These are phyloP conservation scores for Thaumatotibia leucotreta DNA, from an alignment of 1,140 invertebrate species.

Conservation along the genomic window DNA sequence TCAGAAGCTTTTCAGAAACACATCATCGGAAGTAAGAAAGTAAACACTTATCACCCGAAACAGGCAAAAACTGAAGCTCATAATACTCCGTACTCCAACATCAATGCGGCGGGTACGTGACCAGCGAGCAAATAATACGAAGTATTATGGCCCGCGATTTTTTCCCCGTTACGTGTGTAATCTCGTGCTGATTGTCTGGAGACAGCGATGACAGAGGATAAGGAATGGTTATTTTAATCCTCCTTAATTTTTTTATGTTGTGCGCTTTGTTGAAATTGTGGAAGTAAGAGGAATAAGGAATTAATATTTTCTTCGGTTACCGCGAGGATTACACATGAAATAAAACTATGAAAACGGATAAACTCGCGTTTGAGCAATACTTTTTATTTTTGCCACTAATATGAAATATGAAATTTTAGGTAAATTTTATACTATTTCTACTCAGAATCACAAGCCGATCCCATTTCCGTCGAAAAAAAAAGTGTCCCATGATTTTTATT, in stretches of 20 bases:
- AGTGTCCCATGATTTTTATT: too few species aligned
- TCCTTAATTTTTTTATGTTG: neutral
- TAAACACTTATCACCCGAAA: neutral
- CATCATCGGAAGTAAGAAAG: too few species aligned
- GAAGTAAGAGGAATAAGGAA: neutral
- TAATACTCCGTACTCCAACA: neutral
- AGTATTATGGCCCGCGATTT: conserved; percentile 8
- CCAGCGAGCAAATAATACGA: conserved; percentile 1
- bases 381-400: too few species aligned
- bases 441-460: too few species aligned
- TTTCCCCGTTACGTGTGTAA: conserved; percentile 8
- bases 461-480: too few species aligned
- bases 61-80: neutral
- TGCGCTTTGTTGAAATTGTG: neutral
- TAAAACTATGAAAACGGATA: too few species aligned
- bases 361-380: too few species aligned
- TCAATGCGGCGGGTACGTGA: neutral
- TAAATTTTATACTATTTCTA: too few species aligned
- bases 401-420: too few species aligned
- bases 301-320: neutral
- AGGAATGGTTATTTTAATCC: conserved; percentile 14
- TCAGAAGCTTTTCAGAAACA: too few species aligned
- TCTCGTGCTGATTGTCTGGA: conserved; percentile 2
- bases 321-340: too few species aligned
- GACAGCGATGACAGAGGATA: conserved; percentile 12